Percentiles rank a stretch among this genome's conserved stretches.
These are phyloP conservation scores for Oryctes rhinoceros DNA, from an alignment of 1,140 invertebrate species.

Conservation along the genomic window DNA sequence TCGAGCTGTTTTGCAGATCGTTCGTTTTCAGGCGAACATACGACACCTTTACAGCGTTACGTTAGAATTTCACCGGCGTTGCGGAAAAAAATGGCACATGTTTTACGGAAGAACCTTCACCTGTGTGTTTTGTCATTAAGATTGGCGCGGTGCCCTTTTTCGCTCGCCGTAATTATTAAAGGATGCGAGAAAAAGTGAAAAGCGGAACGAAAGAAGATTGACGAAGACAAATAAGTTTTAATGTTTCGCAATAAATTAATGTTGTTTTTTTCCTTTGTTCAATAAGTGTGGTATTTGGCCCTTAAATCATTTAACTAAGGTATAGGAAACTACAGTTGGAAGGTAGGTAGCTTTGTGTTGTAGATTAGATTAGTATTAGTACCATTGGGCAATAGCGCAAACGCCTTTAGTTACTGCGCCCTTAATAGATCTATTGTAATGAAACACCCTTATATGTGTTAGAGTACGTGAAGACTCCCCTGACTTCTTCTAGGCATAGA, in stretches of 20 bases:
- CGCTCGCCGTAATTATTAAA: constrained; percentile 23
- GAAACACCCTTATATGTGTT: too few species aligned
- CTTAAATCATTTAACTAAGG: too few species aligned
- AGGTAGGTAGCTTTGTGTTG: too few species aligned
- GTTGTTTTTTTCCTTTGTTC: too few species aligned
- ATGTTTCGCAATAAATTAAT: constrained; percentile 8
- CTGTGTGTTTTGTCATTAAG: constrained; percentile 21
- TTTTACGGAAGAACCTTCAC: constrained; percentile 25
- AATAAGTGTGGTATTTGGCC: too few species aligned
- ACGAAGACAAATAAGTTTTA: constrained; percentile 22
- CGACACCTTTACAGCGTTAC: not conserved
- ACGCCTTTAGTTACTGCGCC: too few species aligned
- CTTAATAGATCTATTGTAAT: too few species aligned
- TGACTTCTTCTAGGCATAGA: too few species aligned
- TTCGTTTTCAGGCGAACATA: not conserved
- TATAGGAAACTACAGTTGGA: too few species aligned
- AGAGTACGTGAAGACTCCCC: too few species aligned
- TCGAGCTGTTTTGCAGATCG: not conserved
- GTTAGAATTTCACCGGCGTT: not conserved
- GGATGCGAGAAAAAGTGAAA: constrained; percentile 17
- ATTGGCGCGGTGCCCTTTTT: not conserved
- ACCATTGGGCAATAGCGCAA: too few species aligned
- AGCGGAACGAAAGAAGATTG: constrained; percentile 9
- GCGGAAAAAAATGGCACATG: constrained; percentile 32
- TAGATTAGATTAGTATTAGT: too few species aligned